Base-by-base conservation (phyloP, 2,113 vertebrate species). In the Proterorhinus semilunaris region DNA sequence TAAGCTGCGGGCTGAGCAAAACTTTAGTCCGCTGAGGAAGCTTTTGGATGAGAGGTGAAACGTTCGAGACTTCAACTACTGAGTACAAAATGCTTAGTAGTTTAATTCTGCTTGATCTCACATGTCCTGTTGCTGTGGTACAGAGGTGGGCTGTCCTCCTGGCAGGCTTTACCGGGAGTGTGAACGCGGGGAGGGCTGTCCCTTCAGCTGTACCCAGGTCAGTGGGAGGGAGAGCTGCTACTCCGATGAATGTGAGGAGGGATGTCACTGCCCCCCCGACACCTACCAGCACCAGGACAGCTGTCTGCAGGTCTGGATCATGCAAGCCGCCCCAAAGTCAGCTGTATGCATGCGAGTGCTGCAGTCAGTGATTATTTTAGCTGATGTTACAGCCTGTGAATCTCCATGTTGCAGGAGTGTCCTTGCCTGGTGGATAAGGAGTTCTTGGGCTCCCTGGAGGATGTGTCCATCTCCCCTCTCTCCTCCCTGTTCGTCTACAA, bases 201-300 rank as follows among this genome's bases (percentile, higher is more conserved):
- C 96, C 0, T 96, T 95, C 89, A 97, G 92, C 82, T 98, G 96
- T 0, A 70, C 93, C 69, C 96, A 97, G 73, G 12, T 96, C 72
- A 90, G 88, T 0, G 82, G 83, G 12, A 89, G 83, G 48, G 91
- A 94, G 74, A 94, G 88, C 71, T 97, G 95, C 80, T 93, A 92
- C 83, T 91, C 87, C 0, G 91, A 93, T 0, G 86, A 89, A 78
- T 98, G 96, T 1, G 92, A 95, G 62, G 95, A 97, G 74, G 96
- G 96, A 11, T 96, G 96, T 55, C 95, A 94, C 87, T 98, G 96
- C 63, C 95, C 96, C 0, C 66, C 65, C 0, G 90, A 91, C 67
- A 93, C 93, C 66, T 94, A 88, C 84, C 93, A 93, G 50, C 95
- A 96, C 77, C 73, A 6, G 0, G 76, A 64, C 0, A 16, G 70